Evolutionary conservation across 2,888 invertebrate species (phyloP), one percentile per base, ranked within the genome.

Genomic region (Lymantria dispar): DNA sequence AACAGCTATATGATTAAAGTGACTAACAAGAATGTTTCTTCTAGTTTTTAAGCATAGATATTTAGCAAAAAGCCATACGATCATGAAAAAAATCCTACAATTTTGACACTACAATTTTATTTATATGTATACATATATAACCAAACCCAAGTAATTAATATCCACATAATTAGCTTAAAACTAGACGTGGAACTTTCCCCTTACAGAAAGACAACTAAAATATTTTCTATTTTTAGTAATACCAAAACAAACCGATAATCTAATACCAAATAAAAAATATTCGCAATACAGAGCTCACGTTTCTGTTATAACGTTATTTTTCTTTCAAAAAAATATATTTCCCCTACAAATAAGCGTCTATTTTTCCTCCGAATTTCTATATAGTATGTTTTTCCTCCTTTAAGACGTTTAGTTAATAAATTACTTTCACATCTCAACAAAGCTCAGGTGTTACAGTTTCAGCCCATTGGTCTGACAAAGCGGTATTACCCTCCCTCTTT

Each of bases 371-470:
- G 51, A 63, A 42, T 63, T 69, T 69, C 56, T 62, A 54, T 64
- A 60, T 62, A 53, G 64, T 57, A 64, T 62, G 68, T 62, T 64
- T 68, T 62, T 22, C 52, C 55, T 43, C 54, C 52, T 50, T 43
- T 47, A 49, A 58, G 52, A 56, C 52, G 69, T 48, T 58, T 63
- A 68, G 68, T 80, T 81, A 79, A 83, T 79, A 78, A 77, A 80
- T 78, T 73, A 76, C 72, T 62, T 54, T 60, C 74, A 72, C 73
- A 63, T 66, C 56, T 63, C 58, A 53, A 60, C 68, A 66, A 66
- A 66, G 70, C 78, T 73, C 85, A 85, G 87, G 84, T 85, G 85
- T 68, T 70, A 63, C 71, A 61, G 74, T 75, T 74, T 65, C 73
- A 64, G 64, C 63, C 73, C 72, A 75, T 79, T 77, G 77, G 63